Evolutionary conservation across 2,113 vertebrate species (phyloP), one percentile per base, ranked within the genome.

Genomic region (Empidonax traillii): DNA sequence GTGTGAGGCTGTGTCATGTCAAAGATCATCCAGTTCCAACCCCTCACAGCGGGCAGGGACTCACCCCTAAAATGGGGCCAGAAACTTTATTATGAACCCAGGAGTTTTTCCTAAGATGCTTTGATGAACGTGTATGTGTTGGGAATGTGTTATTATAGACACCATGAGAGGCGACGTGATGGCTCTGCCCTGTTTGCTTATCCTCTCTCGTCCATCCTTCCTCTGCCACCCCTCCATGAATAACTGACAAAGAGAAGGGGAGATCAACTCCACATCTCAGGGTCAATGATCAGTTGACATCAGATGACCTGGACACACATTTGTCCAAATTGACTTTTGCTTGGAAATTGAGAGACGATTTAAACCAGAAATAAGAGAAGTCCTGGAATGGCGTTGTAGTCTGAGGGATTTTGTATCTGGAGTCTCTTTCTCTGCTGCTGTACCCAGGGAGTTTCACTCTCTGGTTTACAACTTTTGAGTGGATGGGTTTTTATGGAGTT

Each of bases 121-220:
- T 41, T 62, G 59, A 58, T 47, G 44, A 76, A 19, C 2, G 2
- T 12, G 30, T 33, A 6, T 63, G 25, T 41, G 24, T 43, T 85
- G 47, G 49, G 62, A 69, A 12, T 39, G 35, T 68, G n/a, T 44
- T 49, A 19, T 19, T 72, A 7, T 49, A 61, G 53, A 17, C 10
- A 17, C 46, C 1, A 0, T 4, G 31, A 83, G 56, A 49, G 58
- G 58, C 11, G 66, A 62, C 0, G 4, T 52, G 63, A 12, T 73
- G 28, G 52, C 39, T 82, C 35, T 44, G 37, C 51, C 84, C 44
- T 6, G 0, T 58, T 86, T 1, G 3, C 31, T 86, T 14, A 9
- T 65, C 18, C 8, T 74, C 30, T 37, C 52, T 71, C 59, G 84
- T 51, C 65, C 11, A 8, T 28, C 24, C 23, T 58, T 28, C 74